Conservation (phyloP, 2,888 invertebrate genomes). For the Spilarctia lutea region DNA sequence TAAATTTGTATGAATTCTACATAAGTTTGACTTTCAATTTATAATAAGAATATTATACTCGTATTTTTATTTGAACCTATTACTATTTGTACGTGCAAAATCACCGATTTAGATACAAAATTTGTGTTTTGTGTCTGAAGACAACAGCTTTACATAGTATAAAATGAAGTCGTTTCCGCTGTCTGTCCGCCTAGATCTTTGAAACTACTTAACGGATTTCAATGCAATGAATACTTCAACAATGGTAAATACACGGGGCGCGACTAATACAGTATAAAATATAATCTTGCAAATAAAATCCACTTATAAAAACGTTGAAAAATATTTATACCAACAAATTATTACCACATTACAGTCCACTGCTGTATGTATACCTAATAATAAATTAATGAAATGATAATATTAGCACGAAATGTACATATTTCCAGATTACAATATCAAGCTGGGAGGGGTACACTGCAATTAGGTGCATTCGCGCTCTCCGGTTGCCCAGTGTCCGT, state of each 20-base stretch:
- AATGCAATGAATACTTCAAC: no score
- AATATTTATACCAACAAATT: background rate
- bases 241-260: no score
- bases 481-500: constrained; percentile 24
- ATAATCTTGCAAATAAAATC: background rate
- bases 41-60: background rate
- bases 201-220: no score
- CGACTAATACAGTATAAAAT: background rate
- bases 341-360: background rate
- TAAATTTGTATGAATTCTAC: constrained; percentile 9
- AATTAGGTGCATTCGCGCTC: constrained; percentile 35
- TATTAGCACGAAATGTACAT: background rate
- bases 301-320: background rate
- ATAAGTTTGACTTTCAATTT: background rate
- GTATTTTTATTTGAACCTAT: no score
- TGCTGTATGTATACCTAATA: no score
- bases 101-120: background rate
- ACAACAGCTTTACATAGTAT: background rate
- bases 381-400: no score
- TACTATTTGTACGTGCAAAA: background rate
- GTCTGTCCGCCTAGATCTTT: no score
- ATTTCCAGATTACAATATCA: constrained; percentile 13
- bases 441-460: constrained; percentile 34
- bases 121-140: background rate
- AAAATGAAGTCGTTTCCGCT: no score